Base-by-base conservation (phyloP, 2,797 vertebrate genomes). In the Nasua narica region DNA sequence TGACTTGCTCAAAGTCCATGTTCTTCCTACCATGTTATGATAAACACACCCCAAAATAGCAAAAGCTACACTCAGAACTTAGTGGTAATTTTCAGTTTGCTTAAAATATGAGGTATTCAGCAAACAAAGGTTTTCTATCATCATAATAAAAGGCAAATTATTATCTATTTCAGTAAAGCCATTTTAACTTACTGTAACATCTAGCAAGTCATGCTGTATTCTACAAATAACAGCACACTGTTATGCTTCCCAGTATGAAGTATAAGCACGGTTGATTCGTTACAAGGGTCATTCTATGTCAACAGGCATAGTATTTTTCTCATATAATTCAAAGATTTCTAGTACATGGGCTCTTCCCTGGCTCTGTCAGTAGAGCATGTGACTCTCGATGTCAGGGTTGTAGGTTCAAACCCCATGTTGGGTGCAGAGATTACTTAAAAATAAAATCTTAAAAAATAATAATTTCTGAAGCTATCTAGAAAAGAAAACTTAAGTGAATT, bases 61-160 rank as follows among this genome's bases (percentile, higher is more conserved):
- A 62, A 25, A 65, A 23, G 77, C 14, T 79, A 82, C 37, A 86
- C 92, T 93, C 84, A 97, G 85, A 92, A 85, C 7, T 21, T 52
- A 70, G 15, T 48, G 18, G 13, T 50, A 86, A 93, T 77, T 95
- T 86, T 95, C 40, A 91, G 52, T 67, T 93, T 93, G 21, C 54
- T 95, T 95, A 86, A 94, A 91, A 58, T 37, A 43, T 52, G 40
- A 13, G 3, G 15, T 62, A 69, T 11, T 19, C 43, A 40, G 27
- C 3, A 56, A 79, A 87, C 40, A 70, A 78, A 35, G 14, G 18
- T 48, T 95, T 95, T 87, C 58, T 65, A 27, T 74, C 62, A 35
- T 58, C 52, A 15, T 67, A 88, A 88, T 15, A 70, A 95, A 83
- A 50, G 37, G 54, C 21, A 94, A 92, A 87, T 60, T 89, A 72